Conservation (phyloP, 2,888 invertebrate species). For the Sclerodermus sp. region DNA sequence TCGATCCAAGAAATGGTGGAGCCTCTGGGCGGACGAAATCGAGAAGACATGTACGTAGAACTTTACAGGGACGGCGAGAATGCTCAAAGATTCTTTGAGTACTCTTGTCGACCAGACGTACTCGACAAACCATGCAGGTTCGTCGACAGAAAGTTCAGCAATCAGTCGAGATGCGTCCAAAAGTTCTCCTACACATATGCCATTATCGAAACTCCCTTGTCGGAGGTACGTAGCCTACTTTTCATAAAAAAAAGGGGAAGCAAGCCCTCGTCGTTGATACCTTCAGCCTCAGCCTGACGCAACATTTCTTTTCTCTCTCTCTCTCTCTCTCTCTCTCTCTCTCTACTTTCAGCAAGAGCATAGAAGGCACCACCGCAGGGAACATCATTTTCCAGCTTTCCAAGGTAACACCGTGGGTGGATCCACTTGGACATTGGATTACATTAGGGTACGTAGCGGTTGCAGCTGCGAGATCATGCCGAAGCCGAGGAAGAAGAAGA, state of each 20-base stretch:
- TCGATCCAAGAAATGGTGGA: slow-evolving; percentile 75
- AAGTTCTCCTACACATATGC: slow-evolving; percentile 84
- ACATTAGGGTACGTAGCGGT: slow-evolving; percentile 79
- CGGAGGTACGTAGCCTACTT: slow-evolving; percentile 14
- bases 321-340: too few relatives aligned
- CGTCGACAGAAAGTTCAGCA: slow-evolving; percentile 70
- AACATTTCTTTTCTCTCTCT: too few relatives aligned
- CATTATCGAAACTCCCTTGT: slow-evolving; percentile 67
- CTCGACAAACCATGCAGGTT: slow-evolving; percentile 75
- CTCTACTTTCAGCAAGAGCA: slow-evolving; percentile 45
- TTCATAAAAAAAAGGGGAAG: too few relatives aligned
- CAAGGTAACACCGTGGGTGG: slow-evolving; percentile 58
- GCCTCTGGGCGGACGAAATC: slow-evolving; percentile 76
- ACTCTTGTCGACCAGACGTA: slow-evolving; percentile 73
- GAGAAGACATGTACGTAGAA: slow-evolving; percentile 71
- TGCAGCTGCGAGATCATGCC: slow-evolving; percentile 80
- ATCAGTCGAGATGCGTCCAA: slow-evolving; percentile 79
- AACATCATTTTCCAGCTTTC: slow-evolving; percentile 57
- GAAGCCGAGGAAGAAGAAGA: slow-evolving; percentile 60
- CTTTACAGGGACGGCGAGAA: slow-evolving; percentile 74
- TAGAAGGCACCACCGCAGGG: slow-evolving; percentile 47
- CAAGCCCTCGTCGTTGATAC: too few relatives aligned
- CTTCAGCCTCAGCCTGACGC: too few relatives aligned
- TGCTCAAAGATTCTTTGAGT: slow-evolving; percentile 75
- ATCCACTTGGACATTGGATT: slow-evolving; percentile 74